Evolutionary conservation across 1,140 invertebrate species (phyloP).

Genomic region (Drosophila pseudoananassae): DNA sequence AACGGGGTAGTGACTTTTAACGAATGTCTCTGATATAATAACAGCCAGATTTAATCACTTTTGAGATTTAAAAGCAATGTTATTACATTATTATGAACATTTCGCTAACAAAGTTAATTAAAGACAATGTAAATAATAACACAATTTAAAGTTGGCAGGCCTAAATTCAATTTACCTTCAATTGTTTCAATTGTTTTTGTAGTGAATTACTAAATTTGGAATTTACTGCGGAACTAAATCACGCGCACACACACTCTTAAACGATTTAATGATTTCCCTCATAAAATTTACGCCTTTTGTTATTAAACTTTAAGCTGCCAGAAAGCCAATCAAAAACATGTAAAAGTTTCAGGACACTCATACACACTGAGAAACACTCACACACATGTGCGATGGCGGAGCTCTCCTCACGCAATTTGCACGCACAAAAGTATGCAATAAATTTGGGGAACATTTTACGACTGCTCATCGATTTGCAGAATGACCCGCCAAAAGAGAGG

Average conservation of each 20-base stretch:
- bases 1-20: not conserved
- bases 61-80: slow-evolving; percentile 5
- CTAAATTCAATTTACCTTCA: not conserved
- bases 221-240: slow-evolving; percentile 31
- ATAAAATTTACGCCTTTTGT: slow-evolving; percentile 59
- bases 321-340: slow-evolving; percentile 70
- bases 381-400: slow-evolving; percentile 1
- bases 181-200: slow-evolving; percentile 6
- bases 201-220: slow-evolving; percentile 23
- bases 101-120: slow-evolving; percentile 23
- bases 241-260: slow-evolving; percentile 52
- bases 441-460: slow-evolving; percentile 69
- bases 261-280: slow-evolving; percentile 41
- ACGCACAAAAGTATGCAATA: slow-evolving; percentile 68
- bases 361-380: not conserved
- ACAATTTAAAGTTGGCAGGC: slow-evolving; percentile 6
- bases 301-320: slow-evolving; percentile 62
- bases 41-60: not conserved
- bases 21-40: slow-evolving; percentile 9
- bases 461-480: slow-evolving; percentile 68
- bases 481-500: not conserved
- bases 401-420: slow-evolving; percentile 35
- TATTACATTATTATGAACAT: slow-evolving; percentile 19
- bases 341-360: slow-evolving; percentile 43
- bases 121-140: slow-evolving; percentile 17